Evolutionary conservation across 2,113 vertebrate genomes (phyloP), one percentile per base, ranked within the genome.

Genomic region (Rhipidura dahli): DNA sequence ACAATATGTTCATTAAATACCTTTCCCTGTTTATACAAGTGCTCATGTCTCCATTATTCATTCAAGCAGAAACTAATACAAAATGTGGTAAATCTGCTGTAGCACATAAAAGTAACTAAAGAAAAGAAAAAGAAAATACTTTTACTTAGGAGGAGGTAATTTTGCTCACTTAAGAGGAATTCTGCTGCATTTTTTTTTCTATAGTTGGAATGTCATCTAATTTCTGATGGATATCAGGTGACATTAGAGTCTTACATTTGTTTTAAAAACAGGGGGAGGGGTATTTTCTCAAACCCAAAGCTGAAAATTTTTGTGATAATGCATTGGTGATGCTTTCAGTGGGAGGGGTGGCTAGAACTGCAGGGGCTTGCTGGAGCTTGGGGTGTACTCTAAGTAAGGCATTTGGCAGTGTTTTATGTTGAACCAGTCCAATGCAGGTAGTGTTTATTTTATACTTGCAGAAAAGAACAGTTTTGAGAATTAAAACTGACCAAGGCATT

Each of bases 1-100:
- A 86, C 88, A 95, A 35, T 95, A 95, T 95, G 90, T 96, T 94
- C 94, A 94, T 97, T 96, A 97, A 97, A 96, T 96, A 91, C 88
- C 54, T 95, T 79, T 50, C 82, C 30, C 68, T 97, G 93, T 96
- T 97, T 96, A 95, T 95, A 93, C 87, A 96, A 97, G 88, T 95
- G 75, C 81, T 96, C 91, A 81, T 77, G 64, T 93, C 75, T 93
- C 83, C 78, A 95, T 96, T 95, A 92, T 87, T 95, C 87, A 95
- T 93, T 94, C 86, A 81, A 72, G 93, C 83, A 93, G 96, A 97
- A 96, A 86, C 59, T 85, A 93, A 87, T 66, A 61, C 54, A 85
- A 92, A 95, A 91, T 93, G 81, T 65, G 39, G 37, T 83, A 78
- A 91, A 88, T 95, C 87, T 97, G 88, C 81, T 89, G 44, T 44